phyloP scores from a whole-genome alignment of 2,113 vertebrate species.

The Anarrhichthys ocellatus region DNA sequence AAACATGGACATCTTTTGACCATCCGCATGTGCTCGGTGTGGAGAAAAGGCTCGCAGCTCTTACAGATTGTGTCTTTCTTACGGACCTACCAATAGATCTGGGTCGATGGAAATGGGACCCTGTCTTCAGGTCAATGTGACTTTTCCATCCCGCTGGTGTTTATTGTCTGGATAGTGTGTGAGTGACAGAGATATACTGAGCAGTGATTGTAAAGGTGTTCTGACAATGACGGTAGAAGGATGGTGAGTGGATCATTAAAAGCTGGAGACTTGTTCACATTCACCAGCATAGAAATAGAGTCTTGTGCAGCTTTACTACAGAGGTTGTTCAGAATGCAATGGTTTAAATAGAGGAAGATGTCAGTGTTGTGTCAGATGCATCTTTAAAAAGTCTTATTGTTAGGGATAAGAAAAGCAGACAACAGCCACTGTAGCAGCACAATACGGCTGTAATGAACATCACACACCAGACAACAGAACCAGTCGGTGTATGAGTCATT shows the following conservation, averaged over 20 bases:
- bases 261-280: background rate
- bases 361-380: background rate
- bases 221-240: background rate
- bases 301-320: background rate
- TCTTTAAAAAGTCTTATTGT: background rate
- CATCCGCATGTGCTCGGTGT: background rate
- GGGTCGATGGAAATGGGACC: slow-evolving; percentile 49
- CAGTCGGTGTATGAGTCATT: too few relatives aligned
- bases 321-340: background rate
- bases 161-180: slow-evolving; percentile 13
- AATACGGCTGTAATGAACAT: background rate
- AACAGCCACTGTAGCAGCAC: background rate
- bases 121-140: slow-evolving; percentile 18
- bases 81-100: slow-evolving; percentile 31
- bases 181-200: background rate
- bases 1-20: background rate
- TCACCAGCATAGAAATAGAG: background rate
- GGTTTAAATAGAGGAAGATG: background rate
- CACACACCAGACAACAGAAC: background rate
- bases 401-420: background rate
- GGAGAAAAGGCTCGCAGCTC: background rate
- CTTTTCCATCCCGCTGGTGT: slow-evolving; percentile 36
- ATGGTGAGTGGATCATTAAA: background rate
- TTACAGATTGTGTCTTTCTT: slow-evolving; percentile 13
- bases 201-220: background rate